A percentile compares a stretch with the other conserved stretches of the same genome.
Conservation (phyloP, 2,113 vertebrate species). For the Hypanus sabinus region DNA sequence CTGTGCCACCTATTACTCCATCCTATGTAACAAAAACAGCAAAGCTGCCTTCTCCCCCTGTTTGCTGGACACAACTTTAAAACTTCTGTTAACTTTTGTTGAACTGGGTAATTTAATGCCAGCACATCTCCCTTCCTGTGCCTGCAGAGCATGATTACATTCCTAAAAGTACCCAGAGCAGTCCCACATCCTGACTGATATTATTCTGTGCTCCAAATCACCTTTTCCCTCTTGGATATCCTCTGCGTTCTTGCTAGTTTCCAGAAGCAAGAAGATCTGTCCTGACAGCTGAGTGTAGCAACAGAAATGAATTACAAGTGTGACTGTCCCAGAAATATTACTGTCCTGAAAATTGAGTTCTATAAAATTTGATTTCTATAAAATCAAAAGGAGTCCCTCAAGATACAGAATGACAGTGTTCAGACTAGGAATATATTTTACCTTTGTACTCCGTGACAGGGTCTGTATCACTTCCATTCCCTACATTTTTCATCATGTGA, state of each 20-base stretch:
- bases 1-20: no score
- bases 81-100: background rate
- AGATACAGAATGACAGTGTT: background rate
- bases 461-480: background rate
- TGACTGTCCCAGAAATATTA: background rate
- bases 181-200: background rate
- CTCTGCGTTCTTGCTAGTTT: background rate
- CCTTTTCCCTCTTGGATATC: background rate
- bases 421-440: background rate
- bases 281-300: background rate
- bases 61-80: background rate
- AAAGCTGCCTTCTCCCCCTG: background rate
- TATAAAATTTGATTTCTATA: background rate
- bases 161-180: background rate
- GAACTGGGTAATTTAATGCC: background rate
- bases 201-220: background rate
- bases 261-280: background rate
- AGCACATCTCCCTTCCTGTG: background rate
- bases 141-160: background rate
- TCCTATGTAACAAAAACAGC: no score
- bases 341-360: slow-evolving; percentile 7
- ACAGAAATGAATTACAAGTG: background rate
- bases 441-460: background rate
- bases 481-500: background rate
- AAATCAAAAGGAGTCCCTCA: background rate